phyloP scores from a whole-genome alignment of 2,113 vertebrate species.

The Hippocampus mohnikei region DNA sequence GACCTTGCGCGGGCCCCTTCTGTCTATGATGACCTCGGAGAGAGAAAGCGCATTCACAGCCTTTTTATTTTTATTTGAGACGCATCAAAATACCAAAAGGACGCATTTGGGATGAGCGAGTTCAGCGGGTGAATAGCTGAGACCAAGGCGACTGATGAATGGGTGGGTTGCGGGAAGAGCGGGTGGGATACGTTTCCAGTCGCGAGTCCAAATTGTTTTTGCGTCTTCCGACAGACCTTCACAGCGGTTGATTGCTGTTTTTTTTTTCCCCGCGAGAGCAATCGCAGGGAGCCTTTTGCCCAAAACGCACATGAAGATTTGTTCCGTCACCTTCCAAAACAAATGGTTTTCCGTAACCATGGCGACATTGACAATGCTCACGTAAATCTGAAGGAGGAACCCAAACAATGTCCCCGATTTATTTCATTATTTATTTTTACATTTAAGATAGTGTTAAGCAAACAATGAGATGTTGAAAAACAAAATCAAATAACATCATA shows the following conservation, averaged over 20 bases:
- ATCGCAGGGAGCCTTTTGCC: neutral
- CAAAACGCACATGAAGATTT: neutral
- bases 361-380: neutral
- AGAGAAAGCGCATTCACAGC: neutral
- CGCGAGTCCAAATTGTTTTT: constrained; percentile 4
- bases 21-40: neutral
- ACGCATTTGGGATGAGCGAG: neutral
- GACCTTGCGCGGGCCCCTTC: constrained; percentile 67
- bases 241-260: neutral
- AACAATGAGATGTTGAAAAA: neutral
- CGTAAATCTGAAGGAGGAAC: neutral
- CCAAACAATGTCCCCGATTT: neutral
- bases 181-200: neutral
- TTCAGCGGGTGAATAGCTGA: neutral
- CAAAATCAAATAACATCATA: neutral
- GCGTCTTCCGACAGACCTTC: neutral
- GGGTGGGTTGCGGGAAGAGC: neutral
- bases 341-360: neutral
- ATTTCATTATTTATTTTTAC: neutral
- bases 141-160: neutral
- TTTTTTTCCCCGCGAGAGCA: neutral
- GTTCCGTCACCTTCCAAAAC: neutral
- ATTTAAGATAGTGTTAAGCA: neutral
- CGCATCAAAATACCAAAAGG: neutral
- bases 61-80: neutral